These are phyloP conservation scores for Psilopsiagon aymara DNA, from an alignment of 2,113 vertebrate species.

Conservation along the genomic window DNA sequence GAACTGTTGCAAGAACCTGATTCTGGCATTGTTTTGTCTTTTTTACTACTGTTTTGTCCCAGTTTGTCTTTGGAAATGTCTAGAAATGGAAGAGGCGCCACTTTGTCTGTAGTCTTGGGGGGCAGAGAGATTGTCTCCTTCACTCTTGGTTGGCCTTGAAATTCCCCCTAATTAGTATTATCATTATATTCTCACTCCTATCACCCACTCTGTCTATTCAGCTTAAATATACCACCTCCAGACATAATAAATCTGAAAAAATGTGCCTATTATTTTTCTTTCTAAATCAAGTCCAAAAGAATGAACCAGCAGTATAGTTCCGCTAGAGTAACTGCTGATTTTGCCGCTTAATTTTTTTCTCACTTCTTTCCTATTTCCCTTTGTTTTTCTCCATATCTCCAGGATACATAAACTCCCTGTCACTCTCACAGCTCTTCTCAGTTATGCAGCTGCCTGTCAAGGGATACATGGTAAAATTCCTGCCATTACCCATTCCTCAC, in stretches of 20 bases:
- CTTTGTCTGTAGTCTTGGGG: background rate
- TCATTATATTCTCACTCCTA: background rate
- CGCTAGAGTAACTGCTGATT: background rate
- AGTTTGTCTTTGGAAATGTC: background rate
- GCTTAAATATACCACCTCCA: background rate
- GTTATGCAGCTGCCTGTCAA: background rate
- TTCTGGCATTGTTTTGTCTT: conserved; percentile 1
- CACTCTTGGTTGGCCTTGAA: background rate
- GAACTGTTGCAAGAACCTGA: background rate
- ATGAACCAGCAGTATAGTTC: background rate
- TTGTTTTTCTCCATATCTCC: background rate
- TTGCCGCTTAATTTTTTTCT: background rate
- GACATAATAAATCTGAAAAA: conserved; percentile 23
- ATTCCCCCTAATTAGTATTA: background rate
- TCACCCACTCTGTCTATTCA: background rate
- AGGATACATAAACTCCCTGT: background rate
- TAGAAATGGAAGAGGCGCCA: background rate
- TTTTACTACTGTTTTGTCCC: background rate
- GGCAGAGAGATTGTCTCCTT: background rate
- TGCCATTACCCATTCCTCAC: background rate
- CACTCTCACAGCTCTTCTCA: background rate
- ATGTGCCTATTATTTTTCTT: conserved; percentile 12
- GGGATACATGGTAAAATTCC: background rate
- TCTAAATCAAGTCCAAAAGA: background rate
- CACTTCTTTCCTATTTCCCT: background rate